A percentile compares a stretch with the other conserved stretches of the same genome.
phyloP scores from a whole-genome alignment of 2,888 invertebrate species.

The Blomia tropicalis region DNA sequence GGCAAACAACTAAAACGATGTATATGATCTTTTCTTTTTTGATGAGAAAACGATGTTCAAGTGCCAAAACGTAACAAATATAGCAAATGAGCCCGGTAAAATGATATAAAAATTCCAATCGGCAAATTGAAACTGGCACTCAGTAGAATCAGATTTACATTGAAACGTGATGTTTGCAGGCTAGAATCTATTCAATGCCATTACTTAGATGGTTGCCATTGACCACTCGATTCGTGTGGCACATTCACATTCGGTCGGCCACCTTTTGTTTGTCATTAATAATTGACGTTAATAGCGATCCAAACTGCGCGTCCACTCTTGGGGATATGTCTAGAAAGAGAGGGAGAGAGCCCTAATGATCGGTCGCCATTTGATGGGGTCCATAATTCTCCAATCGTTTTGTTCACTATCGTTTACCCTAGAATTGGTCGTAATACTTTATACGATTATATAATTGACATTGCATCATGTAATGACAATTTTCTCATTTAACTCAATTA shows the following conservation, averaged over 20 bases:
- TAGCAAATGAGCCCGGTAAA: too few relatives aligned
- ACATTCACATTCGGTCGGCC: not conserved
- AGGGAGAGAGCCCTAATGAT: slow-evolving; percentile 5
- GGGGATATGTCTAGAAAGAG: too few relatives aligned
- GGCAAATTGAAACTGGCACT: slow-evolving; percentile 5
- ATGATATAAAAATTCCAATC: slow-evolving; percentile 13
- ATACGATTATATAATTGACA: not conserved
- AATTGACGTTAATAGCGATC: slow-evolving; percentile 13
- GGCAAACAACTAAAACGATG: not conserved
- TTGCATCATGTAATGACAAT: not conserved
- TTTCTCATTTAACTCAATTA: slow-evolving; percentile 12
- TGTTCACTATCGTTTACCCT: too few relatives aligned
- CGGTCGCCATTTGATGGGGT: too few relatives aligned
- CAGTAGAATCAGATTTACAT: slow-evolving; percentile 12
- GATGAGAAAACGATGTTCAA: not conserved
- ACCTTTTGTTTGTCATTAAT: slow-evolving; percentile 6
- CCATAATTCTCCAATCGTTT: too few relatives aligned
- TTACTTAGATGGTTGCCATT: not conserved
- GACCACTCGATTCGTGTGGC: not conserved
- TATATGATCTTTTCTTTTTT: not conserved
- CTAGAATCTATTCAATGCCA: too few relatives aligned
- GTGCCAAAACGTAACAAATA: not conserved
- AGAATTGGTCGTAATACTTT: too few relatives aligned
- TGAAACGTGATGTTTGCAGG: too few relatives aligned
- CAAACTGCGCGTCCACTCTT: too few relatives aligned